Conservation (phyloP, 1,140 invertebrate genomes). For the Holotrichia oblita region DNA sequence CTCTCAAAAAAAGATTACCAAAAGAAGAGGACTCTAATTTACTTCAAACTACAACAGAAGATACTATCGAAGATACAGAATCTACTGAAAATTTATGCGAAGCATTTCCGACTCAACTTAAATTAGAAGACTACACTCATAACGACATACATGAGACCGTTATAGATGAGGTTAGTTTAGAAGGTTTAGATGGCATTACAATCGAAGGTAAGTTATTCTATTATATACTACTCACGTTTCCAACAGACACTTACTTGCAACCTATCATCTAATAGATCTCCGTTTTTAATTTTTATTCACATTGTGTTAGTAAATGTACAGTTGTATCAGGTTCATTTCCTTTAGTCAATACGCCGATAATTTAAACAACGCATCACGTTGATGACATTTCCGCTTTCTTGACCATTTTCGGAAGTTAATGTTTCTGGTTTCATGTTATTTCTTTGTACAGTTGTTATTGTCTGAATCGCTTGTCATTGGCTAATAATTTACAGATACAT, state of each 20-base stretch:
- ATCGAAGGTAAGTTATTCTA: conserved; percentile 66
- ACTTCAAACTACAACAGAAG: background rate
- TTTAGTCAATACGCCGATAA: background rate
- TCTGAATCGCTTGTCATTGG: background rate
- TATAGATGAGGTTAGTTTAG: conserved; percentile 80
- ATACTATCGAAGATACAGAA: background rate
- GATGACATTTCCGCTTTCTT: conserved; percentile 12
- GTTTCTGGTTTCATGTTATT: background rate
- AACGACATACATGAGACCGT: conserved; percentile 45
- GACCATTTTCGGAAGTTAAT: background rate
- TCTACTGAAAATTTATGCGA: background rate
- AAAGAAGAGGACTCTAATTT: background rate
- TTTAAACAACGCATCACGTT: conserved; percentile 15
- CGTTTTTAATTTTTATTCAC: conserved; percentile 23
- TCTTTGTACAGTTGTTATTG: background rate
- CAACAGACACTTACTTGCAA: background rate
- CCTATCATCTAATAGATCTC: conserved; percentile 6
- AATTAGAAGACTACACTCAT: conserved; percentile 12
- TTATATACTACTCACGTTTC: background rate
- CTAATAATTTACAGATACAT: background rate
- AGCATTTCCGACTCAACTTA: background rate
- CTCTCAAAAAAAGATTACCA: background rate
- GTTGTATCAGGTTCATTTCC: conserved; percentile 25
- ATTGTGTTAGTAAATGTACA: background rate
- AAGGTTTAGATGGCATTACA: conserved; percentile 85